These are phyloP conservation scores for Phylloscopus trochilus DNA, from an alignment of 2,113 vertebrate genomes.

Conservation along the genomic window DNA sequence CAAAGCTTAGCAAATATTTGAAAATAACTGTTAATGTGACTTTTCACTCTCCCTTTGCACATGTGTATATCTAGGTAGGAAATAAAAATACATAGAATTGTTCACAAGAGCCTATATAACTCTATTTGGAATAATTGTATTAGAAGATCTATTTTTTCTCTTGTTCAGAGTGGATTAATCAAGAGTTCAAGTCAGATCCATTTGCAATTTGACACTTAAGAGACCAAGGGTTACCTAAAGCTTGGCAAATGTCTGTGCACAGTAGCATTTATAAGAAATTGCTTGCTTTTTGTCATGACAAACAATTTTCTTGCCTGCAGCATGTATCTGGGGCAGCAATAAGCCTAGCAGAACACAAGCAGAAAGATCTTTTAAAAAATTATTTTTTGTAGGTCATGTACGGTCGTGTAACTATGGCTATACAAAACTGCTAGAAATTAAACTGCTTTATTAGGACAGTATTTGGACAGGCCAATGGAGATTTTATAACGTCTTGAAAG, in stretches of 20 bases:
- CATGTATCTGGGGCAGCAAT: not conserved
- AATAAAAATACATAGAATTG: not conserved
- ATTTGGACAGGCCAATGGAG: not conserved
- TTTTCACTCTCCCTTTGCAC: not conserved
- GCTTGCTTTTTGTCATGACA: not conserved
- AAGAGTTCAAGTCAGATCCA: not conserved
- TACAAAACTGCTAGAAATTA: not conserved
- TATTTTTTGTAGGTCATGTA: not conserved
- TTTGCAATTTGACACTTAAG: not conserved
- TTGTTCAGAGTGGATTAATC: not conserved
- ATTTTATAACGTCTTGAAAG: not conserved
- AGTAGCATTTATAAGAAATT: not conserved
- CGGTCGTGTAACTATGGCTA: not conserved
- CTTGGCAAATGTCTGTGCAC: not conserved
- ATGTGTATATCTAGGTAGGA: not conserved
- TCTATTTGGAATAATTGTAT: not conserved
- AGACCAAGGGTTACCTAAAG: not conserved
- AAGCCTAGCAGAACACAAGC: not conserved
- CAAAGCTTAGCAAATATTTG: not conserved
- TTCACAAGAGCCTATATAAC: not conserved
- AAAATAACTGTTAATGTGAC: not conserved
- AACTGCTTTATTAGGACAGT: not conserved
- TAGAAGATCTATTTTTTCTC: not conserved
- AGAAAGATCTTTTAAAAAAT: not conserved
- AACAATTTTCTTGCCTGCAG: conserved; percentile 1